Evolutionary conservation across 2,797 vertebrate species (phyloP), one percentile per base, ranked within the genome.

Genomic region (Cetoscarus ocellatus): DNA sequence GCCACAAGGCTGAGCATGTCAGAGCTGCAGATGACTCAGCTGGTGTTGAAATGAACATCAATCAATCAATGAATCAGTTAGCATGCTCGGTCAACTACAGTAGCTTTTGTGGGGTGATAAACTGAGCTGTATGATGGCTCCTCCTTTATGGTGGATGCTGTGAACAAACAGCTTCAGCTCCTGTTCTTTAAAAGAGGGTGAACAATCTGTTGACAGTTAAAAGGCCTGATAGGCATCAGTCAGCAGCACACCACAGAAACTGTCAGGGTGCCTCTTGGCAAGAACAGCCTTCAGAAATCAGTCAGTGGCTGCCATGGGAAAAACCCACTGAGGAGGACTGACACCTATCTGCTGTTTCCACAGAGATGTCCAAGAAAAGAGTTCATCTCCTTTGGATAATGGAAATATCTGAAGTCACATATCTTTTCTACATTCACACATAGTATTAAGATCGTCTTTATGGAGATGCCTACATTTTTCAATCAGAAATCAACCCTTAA

Each of bases 301-400:
- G 35, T 65, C 51, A 61, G 8, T 55, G 27, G 43, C n/a, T 53
- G 54, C 35, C 43, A 10, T 52, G 50, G 35, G 34, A 65, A 73
- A 80, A 61, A 40, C 10, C 38, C 48, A 70, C 47, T 6, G 3
- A 36, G 36, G 18, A 61, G 34, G 18, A 11, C 3, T 27, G 35
- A 55, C 34, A 8, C 19, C 40, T 38, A 54, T 42, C 62, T 63
- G 54, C 48, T 35, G 51, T 49, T 67, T 67, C 47, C 52, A 62
- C 34, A 34, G 35, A 47, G 14, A 47, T 14, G 56, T 58, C 53
- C 11, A 44, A 42, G 10, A 35, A 48, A 7, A n/a, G 8, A 7
- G 7, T 9, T 19, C 35, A 43, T 18, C 15, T 43, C 17, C 19
- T n/a, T 8, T 42, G 38, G 11, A 17, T n/a, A 17, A 47, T 39